Conservation (phyloP, 1,140 invertebrate genomes). For the Aethina tumida region DNA sequence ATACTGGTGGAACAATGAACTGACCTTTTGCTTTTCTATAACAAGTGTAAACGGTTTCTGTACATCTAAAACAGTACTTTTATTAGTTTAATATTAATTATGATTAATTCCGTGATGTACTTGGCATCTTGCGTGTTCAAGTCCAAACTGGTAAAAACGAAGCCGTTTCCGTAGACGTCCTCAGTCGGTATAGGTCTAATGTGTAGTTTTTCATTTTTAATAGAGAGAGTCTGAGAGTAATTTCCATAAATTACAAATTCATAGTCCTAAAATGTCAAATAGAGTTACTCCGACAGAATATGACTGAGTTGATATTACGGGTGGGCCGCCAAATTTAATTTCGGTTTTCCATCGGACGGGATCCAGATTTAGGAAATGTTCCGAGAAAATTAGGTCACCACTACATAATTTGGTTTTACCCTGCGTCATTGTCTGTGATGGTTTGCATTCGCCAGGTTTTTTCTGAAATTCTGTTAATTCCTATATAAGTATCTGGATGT, state of each 20-base stretch:
- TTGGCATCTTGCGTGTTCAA: too few species aligned
- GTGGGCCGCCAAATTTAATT: constrained; percentile 36
- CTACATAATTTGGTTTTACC: neutral
- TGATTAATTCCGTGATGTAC: too few species aligned
- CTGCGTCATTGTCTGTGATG: too few species aligned
- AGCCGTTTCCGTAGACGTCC: constrained; percentile 44
- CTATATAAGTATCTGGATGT: too few species aligned
- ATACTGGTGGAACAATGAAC: constrained; percentile 52
- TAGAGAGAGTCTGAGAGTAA: constrained; percentile 44
- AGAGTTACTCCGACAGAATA: constrained; percentile 2
- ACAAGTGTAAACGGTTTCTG: constrained; percentile 41
- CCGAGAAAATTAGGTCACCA: neutral
- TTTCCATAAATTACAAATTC: constrained; percentile 62
- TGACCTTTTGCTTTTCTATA: constrained; percentile 35
- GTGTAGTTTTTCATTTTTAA: constrained; percentile 43
- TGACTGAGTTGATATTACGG: too few species aligned
- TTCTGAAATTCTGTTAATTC: too few species aligned
- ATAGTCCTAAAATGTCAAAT: constrained; percentile 36
- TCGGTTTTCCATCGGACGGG: constrained; percentile 35
- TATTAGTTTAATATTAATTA: constrained; percentile 3
- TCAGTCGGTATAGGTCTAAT: constrained; percentile 50
- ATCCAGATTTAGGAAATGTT: neutral
- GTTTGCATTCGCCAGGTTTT: too few species aligned
- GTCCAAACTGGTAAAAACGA: constrained; percentile 35
- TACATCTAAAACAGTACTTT: constrained; percentile 51